These are phyloP conservation scores for Metopolophium dirhodum DNA, from an alignment of 1,140 invertebrate species.

Conservation along the genomic window DNA sequence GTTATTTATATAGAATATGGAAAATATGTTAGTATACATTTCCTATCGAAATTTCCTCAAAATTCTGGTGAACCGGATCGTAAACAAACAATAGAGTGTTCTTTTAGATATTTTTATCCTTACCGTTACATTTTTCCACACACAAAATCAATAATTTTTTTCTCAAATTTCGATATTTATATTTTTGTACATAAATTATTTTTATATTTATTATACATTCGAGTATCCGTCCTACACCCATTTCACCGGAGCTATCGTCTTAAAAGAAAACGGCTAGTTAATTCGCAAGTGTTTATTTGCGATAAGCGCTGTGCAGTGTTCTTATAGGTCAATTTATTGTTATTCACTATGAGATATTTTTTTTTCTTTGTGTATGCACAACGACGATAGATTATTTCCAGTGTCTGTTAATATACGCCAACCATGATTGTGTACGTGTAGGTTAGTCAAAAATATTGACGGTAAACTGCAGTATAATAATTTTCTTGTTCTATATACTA, in stretches of 20 bases:
- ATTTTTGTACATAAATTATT: neutral
- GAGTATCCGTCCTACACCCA: neutral
- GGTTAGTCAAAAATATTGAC: neutral
- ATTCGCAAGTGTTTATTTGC: neutral
- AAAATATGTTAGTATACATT: no score
- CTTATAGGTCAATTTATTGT: neutral
- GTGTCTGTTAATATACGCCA: neutral
- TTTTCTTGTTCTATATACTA: neutral
- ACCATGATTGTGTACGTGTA: neutral
- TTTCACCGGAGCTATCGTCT: neutral
- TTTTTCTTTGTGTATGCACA: neutral
- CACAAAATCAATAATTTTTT: no score
- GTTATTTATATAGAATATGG: no score
- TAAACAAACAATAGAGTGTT: no score
- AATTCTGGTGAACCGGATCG: no score
- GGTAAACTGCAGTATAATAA: neutral
- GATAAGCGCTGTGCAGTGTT: neutral
- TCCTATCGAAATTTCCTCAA: no score
- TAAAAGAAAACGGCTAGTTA: neutral
- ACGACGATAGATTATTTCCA: neutral
- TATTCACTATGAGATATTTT: neutral
- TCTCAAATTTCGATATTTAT: no score
- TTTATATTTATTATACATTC: neutral
- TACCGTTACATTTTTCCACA: no score
- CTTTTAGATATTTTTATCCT: no score